Evolutionary conservation across 2,888 invertebrate genomes (phyloP), one percentile per base, ranked within the genome.

Genomic region (Tyria jacobaeae): DNA sequence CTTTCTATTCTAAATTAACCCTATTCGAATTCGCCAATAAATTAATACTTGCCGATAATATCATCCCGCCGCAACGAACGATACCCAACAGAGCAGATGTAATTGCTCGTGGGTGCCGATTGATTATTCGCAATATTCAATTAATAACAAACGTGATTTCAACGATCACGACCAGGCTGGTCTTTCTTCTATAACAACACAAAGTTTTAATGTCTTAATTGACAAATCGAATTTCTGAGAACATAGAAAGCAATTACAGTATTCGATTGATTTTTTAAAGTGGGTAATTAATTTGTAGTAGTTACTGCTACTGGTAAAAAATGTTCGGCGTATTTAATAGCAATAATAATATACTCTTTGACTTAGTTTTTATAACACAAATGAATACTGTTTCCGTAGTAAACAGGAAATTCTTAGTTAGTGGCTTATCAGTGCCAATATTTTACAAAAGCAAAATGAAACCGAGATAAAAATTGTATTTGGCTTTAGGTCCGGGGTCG

Each of bases 111-210:
- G 86, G 86, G 84, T 87, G 86, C 86, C 85, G 85, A 86, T 87
- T 88, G 85, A 89, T 89, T 87, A 87, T 87, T 87, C 83, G 88
- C 89, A 86, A 87, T 89, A 86, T 87, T 86, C 85, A 86, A 91
- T 90, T 89, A 89, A 89, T 88, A 83, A 86, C 75, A 77, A 83
- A 88, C 90, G 88, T 91, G 90, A 86, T 87, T 85, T 78, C 75
- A 64, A 77, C 60, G 76, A 85, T 85, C 84, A 86, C 86, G 86
- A 89, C 71, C 70, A 57, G 62, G 73, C 79, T 72, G 71, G 77
- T 80, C 78, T 79, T 74, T 75, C 71, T 67, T 71, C 71, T 80
- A 69, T 73, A 79, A 81, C 79, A 73, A 79, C 71, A 76, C 78
- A 77, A 80, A 84, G 82, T 83, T 81, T 84, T 82, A 87, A 88